Conservation (phyloP, 1,140 invertebrate genomes). For the Euura lappo region DNA sequence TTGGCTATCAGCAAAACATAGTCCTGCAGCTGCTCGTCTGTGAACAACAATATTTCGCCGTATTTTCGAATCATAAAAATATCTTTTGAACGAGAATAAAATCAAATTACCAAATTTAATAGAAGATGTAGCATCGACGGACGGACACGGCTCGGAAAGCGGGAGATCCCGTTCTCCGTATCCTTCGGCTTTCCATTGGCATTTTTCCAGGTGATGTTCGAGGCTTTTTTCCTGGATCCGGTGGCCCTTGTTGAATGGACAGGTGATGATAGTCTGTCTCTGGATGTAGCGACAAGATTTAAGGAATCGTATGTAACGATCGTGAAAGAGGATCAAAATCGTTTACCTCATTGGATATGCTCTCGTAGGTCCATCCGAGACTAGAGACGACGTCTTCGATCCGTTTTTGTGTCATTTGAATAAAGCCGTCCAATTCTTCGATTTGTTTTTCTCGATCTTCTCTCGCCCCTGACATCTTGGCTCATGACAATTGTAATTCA, state of each 20-base stretch:
- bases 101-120: slow-evolving; percentile 50
- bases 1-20: slow-evolving; percentile 50
- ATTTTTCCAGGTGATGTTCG: slow-evolving; percentile 56
- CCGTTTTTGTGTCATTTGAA: slow-evolving; percentile 26
- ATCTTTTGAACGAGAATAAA: slow-evolving; percentile 15
- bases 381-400: slow-evolving; percentile 23
- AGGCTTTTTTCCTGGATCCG: slow-evolving; percentile 47
- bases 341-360: slow-evolving; percentile 32
- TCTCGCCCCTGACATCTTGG: background rate
- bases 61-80: slow-evolving; percentile 26
- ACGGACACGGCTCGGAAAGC: slow-evolving; percentile 50
- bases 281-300: slow-evolving; percentile 22
- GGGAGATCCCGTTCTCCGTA: slow-evolving; percentile 55
- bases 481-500: background rate
- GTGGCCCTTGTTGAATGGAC: slow-evolving; percentile 59
- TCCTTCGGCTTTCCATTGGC: slow-evolving; percentile 59
- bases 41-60: slow-evolving; percentile 21
- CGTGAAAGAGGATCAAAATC: slow-evolving; percentile 8
- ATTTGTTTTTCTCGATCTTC: slow-evolving; percentile 27
- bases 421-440: slow-evolving; percentile 30
- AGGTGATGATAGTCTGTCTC: slow-evolving; percentile 41
- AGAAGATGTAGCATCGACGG: slow-evolving; percentile 32
- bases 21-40: slow-evolving; percentile 57
- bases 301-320: background rate
- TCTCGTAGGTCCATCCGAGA: slow-evolving; percentile 36